These are phyloP conservation scores for Capreolus pygargus DNA, from an alignment of 2,113 vertebrate genomes.

Conservation along the genomic window DNA sequence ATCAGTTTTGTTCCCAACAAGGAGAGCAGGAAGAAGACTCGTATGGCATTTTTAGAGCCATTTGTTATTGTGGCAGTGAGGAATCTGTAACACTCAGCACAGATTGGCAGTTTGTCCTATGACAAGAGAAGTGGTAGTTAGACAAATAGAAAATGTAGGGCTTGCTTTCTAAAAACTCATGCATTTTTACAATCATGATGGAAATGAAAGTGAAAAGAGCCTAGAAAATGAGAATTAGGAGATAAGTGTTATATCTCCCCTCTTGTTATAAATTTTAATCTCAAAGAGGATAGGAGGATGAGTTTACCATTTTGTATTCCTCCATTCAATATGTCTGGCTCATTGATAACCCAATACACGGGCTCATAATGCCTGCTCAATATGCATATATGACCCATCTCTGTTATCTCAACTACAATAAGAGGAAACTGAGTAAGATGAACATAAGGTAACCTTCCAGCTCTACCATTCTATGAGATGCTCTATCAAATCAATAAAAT, in stretches of 20 bases:
- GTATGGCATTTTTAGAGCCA: slow-evolving; percentile 79
- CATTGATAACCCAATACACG: too few species aligned
- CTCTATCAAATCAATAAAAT: not conserved
- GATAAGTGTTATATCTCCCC: not conserved
- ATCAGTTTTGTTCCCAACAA: slow-evolving; percentile 74
- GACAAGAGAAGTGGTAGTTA: slow-evolving; percentile 28
- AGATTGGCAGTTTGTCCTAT: slow-evolving; percentile 76
- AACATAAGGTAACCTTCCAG: not conserved
- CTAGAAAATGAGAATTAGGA: not conserved
- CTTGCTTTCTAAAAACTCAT: not conserved
- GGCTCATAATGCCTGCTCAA: not conserved
- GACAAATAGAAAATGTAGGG: slow-evolving; percentile 14
- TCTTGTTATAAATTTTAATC: not conserved
- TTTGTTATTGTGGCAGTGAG: slow-evolving; percentile 77
- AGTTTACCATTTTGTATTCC: not conserved
- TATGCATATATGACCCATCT: not conserved
- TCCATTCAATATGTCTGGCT: not conserved
- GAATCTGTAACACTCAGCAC: slow-evolving; percentile 65
- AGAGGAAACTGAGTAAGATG: not conserved
- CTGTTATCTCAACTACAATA: not conserved
- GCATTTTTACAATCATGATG: not conserved
- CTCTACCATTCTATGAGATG: not conserved
- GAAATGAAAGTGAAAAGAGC: not conserved
- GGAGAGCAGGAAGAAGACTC: slow-evolving; percentile 74
- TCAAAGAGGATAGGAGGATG: not conserved